phyloP scores from a whole-genome alignment of 2,797 vertebrate genomes.

The Muscicapa striata region DNA sequence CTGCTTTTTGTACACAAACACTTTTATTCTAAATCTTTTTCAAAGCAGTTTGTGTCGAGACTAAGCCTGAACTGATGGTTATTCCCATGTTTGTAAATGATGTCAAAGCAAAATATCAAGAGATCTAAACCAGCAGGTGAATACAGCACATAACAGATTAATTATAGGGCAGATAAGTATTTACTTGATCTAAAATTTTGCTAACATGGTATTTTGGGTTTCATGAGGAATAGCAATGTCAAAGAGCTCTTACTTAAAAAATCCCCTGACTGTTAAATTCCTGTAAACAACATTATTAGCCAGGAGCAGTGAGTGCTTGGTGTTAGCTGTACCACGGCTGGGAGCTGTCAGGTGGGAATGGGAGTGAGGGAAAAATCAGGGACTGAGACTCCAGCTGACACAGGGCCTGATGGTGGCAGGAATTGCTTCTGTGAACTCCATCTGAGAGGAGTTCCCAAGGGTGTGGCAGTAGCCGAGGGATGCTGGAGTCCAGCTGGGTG shows the following conservation, averaged over 20 bases:
- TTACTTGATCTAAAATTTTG: not conserved
- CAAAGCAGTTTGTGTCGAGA: not conserved
- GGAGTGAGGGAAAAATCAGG: not conserved
- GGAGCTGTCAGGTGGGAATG: not conserved
- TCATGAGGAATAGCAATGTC: not conserved
- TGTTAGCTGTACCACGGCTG: not conserved
- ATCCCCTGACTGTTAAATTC: not conserved
- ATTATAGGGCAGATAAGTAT: not conserved
- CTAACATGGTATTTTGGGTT: not conserved
- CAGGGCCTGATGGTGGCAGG: not conserved
- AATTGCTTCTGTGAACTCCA: not conserved
- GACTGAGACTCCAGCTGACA: not conserved
- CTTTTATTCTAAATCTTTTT: not conserved
- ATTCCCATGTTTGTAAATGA: constrained; percentile 25
- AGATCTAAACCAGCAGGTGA: not conserved
- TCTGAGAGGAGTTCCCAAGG: not conserved
- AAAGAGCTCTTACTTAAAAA: not conserved
- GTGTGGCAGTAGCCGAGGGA: not conserved
- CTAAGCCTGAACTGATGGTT: not conserved
- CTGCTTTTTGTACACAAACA: not conserved
- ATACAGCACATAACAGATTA: not conserved
- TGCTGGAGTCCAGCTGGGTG: not conserved
- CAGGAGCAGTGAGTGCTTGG: not conserved
- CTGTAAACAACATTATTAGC: not conserved
- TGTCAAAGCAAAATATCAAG: constrained; percentile 31